These are phyloP conservation scores for Tiphia femorata DNA, from an alignment of 2,888 invertebrate species.

Conservation along the genomic window DNA sequence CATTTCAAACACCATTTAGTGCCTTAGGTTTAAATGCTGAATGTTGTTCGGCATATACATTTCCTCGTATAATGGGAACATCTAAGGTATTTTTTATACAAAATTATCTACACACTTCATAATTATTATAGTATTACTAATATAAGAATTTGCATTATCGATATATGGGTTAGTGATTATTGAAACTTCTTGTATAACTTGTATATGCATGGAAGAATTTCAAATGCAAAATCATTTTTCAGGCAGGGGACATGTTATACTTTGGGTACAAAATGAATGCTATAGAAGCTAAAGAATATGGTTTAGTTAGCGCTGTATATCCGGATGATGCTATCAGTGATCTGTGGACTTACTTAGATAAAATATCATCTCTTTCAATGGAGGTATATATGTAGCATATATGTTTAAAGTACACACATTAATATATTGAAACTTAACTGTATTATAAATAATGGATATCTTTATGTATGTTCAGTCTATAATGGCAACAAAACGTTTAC, in stretches of 20 bases:
- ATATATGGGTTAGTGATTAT: no score
- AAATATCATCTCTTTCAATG: slow-evolving; percentile 42
- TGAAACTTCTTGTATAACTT: background rate
- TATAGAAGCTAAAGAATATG: slow-evolving; percentile 81
- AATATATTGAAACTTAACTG: background rate
- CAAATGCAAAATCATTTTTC: slow-evolving; percentile 48
- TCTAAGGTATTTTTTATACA: slow-evolving; percentile 76
- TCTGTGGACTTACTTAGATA: slow-evolving; percentile 45
- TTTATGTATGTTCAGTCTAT: slow-evolving; percentile 71
- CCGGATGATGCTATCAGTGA: slow-evolving; percentile 75
- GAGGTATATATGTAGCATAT: slow-evolving; percentile 49
- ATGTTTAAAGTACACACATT: background rate
- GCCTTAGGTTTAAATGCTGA: slow-evolving; percentile 88
- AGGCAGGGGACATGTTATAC: slow-evolving; percentile 75
- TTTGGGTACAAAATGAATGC: slow-evolving; percentile 85
- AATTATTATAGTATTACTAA: background rate
- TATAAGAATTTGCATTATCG: background rate
- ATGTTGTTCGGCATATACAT: slow-evolving; percentile 88
- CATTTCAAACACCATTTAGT: slow-evolving; percentile 90
- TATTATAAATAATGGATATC: background rate
- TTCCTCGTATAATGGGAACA: slow-evolving; percentile 87
- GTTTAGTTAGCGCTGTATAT: slow-evolving; percentile 85
- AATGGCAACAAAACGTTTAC: slow-evolving; percentile 78
- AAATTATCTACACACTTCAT: background rate
- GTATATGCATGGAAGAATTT: background rate